phyloP scores from a whole-genome alignment of 23 tunicate genomes.

The Halocynthia aurantium region DNA sequence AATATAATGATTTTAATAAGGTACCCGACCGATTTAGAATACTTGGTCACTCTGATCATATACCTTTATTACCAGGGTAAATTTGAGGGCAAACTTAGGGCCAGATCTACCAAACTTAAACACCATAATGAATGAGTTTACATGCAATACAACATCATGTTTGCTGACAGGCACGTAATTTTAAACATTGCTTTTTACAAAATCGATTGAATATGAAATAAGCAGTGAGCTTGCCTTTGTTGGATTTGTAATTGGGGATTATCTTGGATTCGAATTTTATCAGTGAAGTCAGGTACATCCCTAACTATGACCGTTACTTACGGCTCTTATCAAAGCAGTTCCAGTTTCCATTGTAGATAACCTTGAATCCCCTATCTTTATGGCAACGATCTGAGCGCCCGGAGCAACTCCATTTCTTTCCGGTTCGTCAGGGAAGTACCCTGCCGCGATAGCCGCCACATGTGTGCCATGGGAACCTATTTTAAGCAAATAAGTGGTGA shows the following conservation, averaged over 20 bases:
- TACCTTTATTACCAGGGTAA: too few species aligned
- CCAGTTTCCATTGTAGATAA: conserved; percentile 97
- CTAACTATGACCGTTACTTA: conserved; percentile 21
- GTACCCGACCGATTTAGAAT: too few species aligned
- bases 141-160: too few species aligned
- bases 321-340: conserved; percentile 80
- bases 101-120: too few species aligned
- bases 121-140: too few species aligned
- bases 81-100: too few species aligned
- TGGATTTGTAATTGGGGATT: background rate
- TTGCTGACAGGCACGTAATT: too few species aligned
- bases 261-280: background rate
- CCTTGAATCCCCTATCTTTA: conserved; percentile 94
- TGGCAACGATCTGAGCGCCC: conserved; percentile 93
- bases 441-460: conserved; percentile 97
- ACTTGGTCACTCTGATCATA: too few species aligned
- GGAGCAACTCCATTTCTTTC: conserved; percentile 96
- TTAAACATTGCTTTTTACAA: too few species aligned
- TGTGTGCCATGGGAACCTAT: conserved; percentile 99
- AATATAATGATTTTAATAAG: too few species aligned
- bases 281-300: background rate
- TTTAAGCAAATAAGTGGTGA: background rate
- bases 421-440: conserved; percentile 78
- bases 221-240: too few species aligned
- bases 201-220: too few species aligned